Evolutionary conservation across 2,888 invertebrate species (phyloP).

Genomic region (Himalopsyche japonica): DNA sequence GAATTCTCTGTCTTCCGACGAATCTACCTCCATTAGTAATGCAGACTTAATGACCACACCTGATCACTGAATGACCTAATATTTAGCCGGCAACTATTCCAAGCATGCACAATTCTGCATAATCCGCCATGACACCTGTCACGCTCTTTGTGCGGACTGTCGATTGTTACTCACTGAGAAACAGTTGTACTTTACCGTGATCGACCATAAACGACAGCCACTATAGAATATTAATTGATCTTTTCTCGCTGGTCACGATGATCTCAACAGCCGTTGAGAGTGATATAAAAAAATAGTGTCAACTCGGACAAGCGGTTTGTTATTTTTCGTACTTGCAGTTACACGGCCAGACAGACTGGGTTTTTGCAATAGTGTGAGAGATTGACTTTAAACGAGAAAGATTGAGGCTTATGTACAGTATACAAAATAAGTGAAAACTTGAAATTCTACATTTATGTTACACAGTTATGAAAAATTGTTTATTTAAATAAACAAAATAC

Average conservation of each 20-base stretch:
- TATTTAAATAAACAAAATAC: too few species aligned
- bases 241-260: not conserved
- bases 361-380: not conserved
- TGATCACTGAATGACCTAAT: not conserved
- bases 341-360: not conserved
- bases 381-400: too few species aligned
- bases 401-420: too few species aligned
- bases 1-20: not conserved
- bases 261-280: not conserved
- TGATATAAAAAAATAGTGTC: not conserved
- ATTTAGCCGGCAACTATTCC: not conserved
- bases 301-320: not conserved
- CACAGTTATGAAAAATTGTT: too few species aligned
- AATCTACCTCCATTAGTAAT: not conserved
- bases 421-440: too few species aligned
- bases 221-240: not conserved
- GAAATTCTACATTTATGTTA: too few species aligned
- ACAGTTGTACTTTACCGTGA: not conserved
- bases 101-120: not conserved
- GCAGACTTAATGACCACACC: not conserved
- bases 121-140: not conserved
- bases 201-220: not conserved
- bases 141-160: not conserved
- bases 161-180: not conserved
- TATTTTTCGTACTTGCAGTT: not conserved